These are phyloP conservation scores for Trachymyrmex septentrionalis DNA, from an alignment of 1,140 invertebrate species.

Conservation along the genomic window DNA sequence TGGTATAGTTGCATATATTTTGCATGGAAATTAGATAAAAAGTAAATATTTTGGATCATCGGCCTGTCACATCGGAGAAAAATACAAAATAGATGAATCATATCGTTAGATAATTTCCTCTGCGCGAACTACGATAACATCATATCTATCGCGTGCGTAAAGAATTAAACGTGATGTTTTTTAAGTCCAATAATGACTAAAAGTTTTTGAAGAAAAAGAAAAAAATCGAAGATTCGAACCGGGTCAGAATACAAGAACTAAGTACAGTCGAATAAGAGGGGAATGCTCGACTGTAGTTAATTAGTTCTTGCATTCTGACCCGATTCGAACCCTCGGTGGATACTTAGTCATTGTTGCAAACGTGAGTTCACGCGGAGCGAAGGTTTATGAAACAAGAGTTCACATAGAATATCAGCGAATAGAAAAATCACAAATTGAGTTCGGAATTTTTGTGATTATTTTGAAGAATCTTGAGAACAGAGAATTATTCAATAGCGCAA, in stretches of 20 bases:
- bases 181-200: not conserved
- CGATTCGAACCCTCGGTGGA: too few species aligned
- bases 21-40: slow-evolving; percentile 39
- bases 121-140: not conserved
- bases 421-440: not conserved
- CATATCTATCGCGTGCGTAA: not conserved
- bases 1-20: not conserved
- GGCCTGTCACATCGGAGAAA: not conserved
- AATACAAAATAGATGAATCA: slow-evolving; percentile 16
- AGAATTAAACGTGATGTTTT: not conserved
- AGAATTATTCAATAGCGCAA: slow-evolving; percentile 6
- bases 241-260: too few species aligned
- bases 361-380: not conserved
- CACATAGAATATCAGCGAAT: not conserved
- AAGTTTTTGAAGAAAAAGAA: too few species aligned
- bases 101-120: not conserved
- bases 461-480: not conserved
- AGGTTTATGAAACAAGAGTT: not conserved
- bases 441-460: not conserved
- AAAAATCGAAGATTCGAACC: too few species aligned
- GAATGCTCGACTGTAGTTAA: too few species aligned
- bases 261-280: too few species aligned
- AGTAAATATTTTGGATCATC: slow-evolving; percentile 24
- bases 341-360: too few species aligned
- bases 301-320: too few species aligned